Evolutionary conservation across 2,888 invertebrate genomes (phyloP).

Genomic region (Apamea monoglypha): DNA sequence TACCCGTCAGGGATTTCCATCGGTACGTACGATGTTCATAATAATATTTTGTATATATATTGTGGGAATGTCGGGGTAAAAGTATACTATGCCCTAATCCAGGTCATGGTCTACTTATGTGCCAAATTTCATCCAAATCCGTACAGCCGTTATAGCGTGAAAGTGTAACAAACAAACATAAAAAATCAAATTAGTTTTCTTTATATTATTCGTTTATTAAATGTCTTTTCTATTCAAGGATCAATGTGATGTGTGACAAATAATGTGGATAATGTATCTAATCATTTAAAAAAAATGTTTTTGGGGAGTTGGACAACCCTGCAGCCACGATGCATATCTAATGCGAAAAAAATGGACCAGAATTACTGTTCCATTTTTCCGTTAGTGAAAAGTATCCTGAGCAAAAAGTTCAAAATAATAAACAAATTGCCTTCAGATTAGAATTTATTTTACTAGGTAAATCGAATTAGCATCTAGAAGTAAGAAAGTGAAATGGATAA

Average conservation of each 20-base stretch:
- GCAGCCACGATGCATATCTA: neutral
- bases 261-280: neutral
- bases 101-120: no score
- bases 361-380: conserved; percentile 6
- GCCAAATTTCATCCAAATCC: no score
- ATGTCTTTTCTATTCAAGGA: neutral
- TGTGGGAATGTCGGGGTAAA: no score
- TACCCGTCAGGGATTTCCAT: neutral
- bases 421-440: neutral
- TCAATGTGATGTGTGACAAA: neutral
- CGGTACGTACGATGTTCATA: neutral
- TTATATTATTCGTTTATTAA: neutral
- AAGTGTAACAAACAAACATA: no score
- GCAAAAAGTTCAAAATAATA: neutral
- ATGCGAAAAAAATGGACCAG: conserved; percentile 24
- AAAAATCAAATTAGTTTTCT: no score
- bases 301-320: conserved; percentile 26
- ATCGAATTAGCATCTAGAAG: neutral
- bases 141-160: no score
- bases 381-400: neutral
- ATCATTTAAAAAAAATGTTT: neutral
- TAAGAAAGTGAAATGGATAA: neutral
- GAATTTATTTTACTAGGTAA: neutral
- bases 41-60: neutral
- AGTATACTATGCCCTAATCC: no score